phyloP scores from a whole-genome alignment of 1,140 invertebrate species.

The Formica selysi region DNA sequence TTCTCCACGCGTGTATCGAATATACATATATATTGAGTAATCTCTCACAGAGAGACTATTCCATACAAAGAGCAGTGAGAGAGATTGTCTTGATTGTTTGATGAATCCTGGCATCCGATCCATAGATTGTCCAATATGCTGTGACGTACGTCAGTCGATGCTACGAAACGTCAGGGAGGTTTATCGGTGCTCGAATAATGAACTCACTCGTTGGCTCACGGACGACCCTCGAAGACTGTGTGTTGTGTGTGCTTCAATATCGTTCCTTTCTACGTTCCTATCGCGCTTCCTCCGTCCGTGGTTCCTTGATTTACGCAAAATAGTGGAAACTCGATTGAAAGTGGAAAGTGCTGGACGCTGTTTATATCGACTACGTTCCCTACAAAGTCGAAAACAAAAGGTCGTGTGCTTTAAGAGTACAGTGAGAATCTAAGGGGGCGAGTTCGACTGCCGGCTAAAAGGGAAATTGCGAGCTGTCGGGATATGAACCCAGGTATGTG shows the following conservation, averaged over 20 bases:
- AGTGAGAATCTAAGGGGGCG: slow-evolving; percentile 61
- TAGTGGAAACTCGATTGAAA: slow-evolving; percentile 38
- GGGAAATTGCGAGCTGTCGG: slow-evolving; percentile 80
- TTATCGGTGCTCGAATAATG: slow-evolving; percentile 36
- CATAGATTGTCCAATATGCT: slow-evolving; percentile 27
- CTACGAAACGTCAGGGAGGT: neutral
- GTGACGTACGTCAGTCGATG: neutral
- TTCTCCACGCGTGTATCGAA: neutral
- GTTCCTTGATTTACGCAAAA: slow-evolving; percentile 9
- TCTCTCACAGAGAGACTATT: neutral
- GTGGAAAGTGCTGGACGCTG: slow-evolving; percentile 61
- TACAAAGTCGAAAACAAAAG: neutral
- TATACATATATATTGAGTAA: neutral
- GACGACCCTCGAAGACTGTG: slow-evolving; percentile 62
- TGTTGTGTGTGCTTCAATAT: slow-evolving; percentile 67
- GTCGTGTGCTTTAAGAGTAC: slow-evolving; percentile 62
- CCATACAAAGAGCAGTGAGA: neutral
- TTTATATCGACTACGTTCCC: neutral
- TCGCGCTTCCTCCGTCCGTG: slow-evolving; percentile 39
- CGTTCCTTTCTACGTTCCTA: slow-evolving; percentile 48
- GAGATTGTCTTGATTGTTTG: neutral
- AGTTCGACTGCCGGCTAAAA: slow-evolving; percentile 67
- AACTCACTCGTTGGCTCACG: neutral
- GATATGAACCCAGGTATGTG: slow-evolving; percentile 86
- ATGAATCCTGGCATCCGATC: slow-evolving; percentile 1